A percentile compares a stretch with the other conserved stretches of the same genome.
phyloP scores from a whole-genome alignment of 2,888 invertebrate species.

The Tenthredo livida region DNA sequence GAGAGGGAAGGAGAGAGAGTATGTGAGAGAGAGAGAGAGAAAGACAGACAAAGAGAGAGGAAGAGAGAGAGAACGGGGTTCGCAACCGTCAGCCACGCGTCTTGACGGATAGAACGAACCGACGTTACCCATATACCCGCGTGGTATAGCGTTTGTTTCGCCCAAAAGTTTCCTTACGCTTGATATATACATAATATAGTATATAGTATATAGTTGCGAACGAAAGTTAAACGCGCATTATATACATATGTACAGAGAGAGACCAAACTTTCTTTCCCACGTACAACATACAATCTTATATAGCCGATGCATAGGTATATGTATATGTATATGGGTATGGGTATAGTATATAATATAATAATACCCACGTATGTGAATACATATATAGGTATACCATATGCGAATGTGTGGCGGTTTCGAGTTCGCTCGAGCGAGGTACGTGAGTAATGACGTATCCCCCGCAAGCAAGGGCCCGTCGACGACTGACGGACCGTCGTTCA shows the following conservation, averaged over 20 bases:
- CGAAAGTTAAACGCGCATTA: constrained; percentile 11
- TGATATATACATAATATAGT: not conserved
- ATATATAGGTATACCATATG: too few relatives aligned
- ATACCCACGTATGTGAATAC: not conserved
- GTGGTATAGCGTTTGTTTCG: not conserved
- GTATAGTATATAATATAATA: not conserved
- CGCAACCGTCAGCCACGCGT: constrained; percentile 26
- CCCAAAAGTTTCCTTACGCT: not conserved
- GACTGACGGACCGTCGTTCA: constrained; percentile 32
- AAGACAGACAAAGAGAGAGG: not conserved
- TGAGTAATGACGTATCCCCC: constrained; percentile 35
- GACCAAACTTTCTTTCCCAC: constrained; percentile 21
- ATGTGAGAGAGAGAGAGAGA: not conserved
- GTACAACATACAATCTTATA: not conserved
- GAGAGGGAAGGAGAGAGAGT: constrained; percentile 14
- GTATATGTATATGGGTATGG: not conserved
- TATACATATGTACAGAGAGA: not conserved
- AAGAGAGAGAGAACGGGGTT: not conserved
- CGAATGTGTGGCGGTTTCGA: not conserved
- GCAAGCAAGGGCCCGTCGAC: constrained; percentile 18
- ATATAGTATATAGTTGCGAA: not conserved
- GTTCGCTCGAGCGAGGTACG: constrained; percentile 29
- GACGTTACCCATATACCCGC: not conserved
- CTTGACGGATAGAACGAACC: constrained; percentile 39
- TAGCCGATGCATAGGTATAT: not conserved